Evolutionary conservation across 2,888 invertebrate genomes (phyloP).

Genomic region (Saturnia pavonia): DNA sequence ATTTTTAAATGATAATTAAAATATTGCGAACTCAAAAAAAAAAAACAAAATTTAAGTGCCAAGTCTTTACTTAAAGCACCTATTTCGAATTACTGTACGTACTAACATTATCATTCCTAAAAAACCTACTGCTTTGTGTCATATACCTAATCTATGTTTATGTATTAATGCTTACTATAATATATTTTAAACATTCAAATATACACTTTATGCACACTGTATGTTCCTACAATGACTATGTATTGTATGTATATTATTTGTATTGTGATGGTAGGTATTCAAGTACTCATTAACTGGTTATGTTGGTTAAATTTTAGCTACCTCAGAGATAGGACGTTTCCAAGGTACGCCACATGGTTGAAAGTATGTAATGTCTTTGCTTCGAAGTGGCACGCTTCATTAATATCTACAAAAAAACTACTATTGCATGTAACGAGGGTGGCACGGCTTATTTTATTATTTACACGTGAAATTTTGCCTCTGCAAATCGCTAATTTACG

Average conservation of each 20-base stretch:
- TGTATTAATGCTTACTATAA: slow-evolving; percentile 17
- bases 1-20: no score
- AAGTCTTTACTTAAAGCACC: background rate
- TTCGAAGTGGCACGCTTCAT: slow-evolving; percentile 75
- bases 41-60: no score
- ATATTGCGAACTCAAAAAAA: no score
- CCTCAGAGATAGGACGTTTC: slow-evolving; percentile 95
- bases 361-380: slow-evolving; percentile 65
- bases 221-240: slow-evolving; percentile 13
- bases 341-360: slow-evolving; percentile 86
- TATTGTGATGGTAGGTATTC: slow-evolving; percentile 23
- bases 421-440: slow-evolving; percentile 66
- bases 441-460: slow-evolving; percentile 67
- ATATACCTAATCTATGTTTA: slow-evolving; percentile 13
- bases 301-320: slow-evolving; percentile 84
- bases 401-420: slow-evolving; percentile 35
- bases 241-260: slow-evolving; percentile 18
- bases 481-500: slow-evolving; percentile 7
- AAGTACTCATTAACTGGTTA: slow-evolving; percentile 34
- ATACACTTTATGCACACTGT: slow-evolving; percentile 14
- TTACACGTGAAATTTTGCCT: slow-evolving; percentile 22
- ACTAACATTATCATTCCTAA: slow-evolving; percentile 9
- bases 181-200: slow-evolving; percentile 8
- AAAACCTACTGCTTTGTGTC: slow-evolving; percentile 11
- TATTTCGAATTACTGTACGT: slow-evolving; percentile 12